Evolutionary conservation across 2,888 invertebrate genomes (phyloP), one percentile per base, ranked within the genome.

Genomic region (Limenitis camilla): DNA sequence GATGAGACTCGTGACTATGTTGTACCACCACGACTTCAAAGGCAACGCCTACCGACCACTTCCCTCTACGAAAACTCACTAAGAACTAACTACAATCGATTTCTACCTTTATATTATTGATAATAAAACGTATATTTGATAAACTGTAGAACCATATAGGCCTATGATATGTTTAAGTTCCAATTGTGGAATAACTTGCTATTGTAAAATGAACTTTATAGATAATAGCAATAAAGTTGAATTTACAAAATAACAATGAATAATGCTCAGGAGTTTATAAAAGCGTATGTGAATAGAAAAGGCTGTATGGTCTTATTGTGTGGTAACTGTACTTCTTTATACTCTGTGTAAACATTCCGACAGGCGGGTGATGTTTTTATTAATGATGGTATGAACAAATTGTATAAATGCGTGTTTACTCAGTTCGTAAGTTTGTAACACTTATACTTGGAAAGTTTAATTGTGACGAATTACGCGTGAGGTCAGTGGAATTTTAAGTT

Each of bases 31-130:
- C 71, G 68, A 71, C 71, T 72, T 69, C 66, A 68, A 74, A 71
- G 76, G 81, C 64, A 79, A 79, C 83, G 82, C 83, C 83, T 81
- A 76, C 76, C 64, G 63, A 67, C 64, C 69, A 70, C 74, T 75
- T 74, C 73, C 64, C 71, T 70, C 71, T 69, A 68, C 67, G 53
- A 58, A 56, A 50, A 50, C 45, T 52, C 49, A 42, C 38, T 53
- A 52, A 43, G 44, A 49, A 29, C 41, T 38, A 42, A 33, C 19
- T 41, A 53, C 59, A 49, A 58, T 46, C 62, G 38, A 69, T 61
- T 68, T 60, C 66, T 46, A 66, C 62, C 69, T 66, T 59, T 73
- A 71, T 57, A 1, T 5, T 28, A 39, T 38, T 43, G 2, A 0
- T 11, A 38, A 49, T 58, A 63, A 48, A 61, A 56, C 42, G 40